Conservation (phyloP, 1,140 invertebrate genomes). For the Zaprionus inermis region DNA sequence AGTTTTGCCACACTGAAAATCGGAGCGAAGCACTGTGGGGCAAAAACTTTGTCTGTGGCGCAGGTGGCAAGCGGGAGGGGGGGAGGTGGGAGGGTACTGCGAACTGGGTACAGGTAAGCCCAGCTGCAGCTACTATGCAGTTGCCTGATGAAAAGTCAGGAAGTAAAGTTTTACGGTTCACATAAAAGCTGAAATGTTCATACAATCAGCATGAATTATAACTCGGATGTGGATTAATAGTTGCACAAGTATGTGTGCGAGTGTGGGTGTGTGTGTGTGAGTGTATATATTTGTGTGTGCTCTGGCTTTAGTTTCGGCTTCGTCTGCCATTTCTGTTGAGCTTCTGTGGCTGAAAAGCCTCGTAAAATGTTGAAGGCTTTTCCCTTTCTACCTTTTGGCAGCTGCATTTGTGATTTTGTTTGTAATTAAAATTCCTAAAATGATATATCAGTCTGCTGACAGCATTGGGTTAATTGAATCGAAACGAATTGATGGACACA, state of each 20-base stretch:
- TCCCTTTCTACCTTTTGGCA: neutral
- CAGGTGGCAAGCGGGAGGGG: neutral
- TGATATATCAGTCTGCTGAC: constrained; percentile 6
- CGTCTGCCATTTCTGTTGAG: constrained; percentile 12
- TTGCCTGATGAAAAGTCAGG: constrained; percentile 76
- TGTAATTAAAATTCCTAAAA: constrained; percentile 33
- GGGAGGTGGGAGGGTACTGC: neutral
- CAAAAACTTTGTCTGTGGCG: constrained; percentile 58
- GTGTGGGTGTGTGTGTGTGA: constrained; percentile 13
- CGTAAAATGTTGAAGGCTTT: constrained; percentile 27
- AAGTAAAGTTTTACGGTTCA: constrained; percentile 82
- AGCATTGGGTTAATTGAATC: neutral
- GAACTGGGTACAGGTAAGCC: neutral
- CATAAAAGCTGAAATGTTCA: constrained; percentile 82
- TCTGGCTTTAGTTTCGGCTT: constrained; percentile 19
- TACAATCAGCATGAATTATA: constrained; percentile 83
- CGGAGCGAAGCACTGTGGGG: constrained; percentile 36
- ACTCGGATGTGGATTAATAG: constrained; percentile 82
- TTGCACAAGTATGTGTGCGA: constrained; percentile 47
- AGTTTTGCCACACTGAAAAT: constrained; percentile 42
- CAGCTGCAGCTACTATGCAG: constrained; percentile 16
- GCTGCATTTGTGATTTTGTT: constrained; percentile 1
- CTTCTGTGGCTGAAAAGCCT: constrained; percentile 28
- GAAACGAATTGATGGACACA: neutral
- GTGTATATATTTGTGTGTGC: constrained; percentile 16